Percentiles rank a stretch among this genome's conserved stretches.
phyloP scores from a whole-genome alignment of 1,140 invertebrate genomes.

The Ladona fulva region DNA sequence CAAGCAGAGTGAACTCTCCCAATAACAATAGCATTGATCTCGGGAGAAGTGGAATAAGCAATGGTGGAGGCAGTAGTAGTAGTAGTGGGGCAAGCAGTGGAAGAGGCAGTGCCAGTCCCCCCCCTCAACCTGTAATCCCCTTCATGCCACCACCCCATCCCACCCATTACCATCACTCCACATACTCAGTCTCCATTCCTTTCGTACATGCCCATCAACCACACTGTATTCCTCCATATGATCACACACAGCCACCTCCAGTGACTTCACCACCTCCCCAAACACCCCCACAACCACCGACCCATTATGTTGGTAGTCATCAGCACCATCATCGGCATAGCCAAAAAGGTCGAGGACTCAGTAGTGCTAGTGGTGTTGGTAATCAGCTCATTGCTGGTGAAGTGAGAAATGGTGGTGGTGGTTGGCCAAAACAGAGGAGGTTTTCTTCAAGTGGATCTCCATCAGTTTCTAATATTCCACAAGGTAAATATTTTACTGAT shows the following conservation, averaged over 20 bases:
- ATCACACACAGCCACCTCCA: neutral
- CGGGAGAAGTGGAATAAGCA: neutral
- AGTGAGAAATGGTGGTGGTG: neutral
- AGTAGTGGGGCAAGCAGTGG: neutral
- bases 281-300: neutral
- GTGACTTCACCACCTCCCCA: neutral
- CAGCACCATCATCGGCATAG: neutral
- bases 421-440: neutral
- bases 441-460: neutral
- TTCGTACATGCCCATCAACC: neutral
- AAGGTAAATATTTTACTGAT: neutral
- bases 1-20: neutral
- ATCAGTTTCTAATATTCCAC: neutral
- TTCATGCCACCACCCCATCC: neutral
- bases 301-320: neutral
- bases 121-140: neutral
- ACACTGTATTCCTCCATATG: neutral
- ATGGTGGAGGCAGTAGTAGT: neutral
- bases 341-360: neutral
- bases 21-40: slow-evolving; percentile 1
- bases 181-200: neutral
- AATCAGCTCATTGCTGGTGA: neutral
- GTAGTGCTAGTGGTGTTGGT: neutral
- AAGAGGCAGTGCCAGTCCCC: neutral
- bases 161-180: neutral